Conservation (phyloP, 2,113 vertebrate species). For the Pseudonaja textilis region DNA sequence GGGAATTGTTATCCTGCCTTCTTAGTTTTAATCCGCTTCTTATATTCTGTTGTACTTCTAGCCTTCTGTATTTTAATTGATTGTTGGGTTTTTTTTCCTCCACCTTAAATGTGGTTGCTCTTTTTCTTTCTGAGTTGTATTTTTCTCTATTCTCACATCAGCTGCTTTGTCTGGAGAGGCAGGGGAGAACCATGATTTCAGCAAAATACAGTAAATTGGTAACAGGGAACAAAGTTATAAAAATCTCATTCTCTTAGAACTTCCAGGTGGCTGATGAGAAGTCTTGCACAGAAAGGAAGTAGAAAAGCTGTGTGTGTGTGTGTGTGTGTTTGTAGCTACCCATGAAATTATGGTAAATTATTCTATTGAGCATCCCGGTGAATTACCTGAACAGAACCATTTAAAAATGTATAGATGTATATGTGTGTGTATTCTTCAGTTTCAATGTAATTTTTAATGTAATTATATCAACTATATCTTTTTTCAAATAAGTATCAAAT, state of each 20-base stretch:
- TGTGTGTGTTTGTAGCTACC: neutral
- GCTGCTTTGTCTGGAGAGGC: neutral
- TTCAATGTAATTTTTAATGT: neutral
- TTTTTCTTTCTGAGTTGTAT: neutral
- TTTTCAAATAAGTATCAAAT: neutral
- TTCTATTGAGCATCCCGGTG: neutral
- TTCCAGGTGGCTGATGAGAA: neutral
- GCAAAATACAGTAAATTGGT: neutral
- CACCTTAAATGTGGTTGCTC: neutral
- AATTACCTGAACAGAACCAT: neutral
- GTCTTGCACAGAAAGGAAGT: neutral
- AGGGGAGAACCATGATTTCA: neutral
- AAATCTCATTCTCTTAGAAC: neutral
- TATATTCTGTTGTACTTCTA: neutral
- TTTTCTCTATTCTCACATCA: neutral
- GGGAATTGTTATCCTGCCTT: neutral
- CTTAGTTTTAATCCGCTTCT: neutral
- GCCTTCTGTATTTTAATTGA: neutral
- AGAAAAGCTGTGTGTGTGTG: neutral
- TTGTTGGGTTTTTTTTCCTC: neutral
- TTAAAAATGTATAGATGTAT: neutral
- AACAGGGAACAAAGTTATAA: neutral
- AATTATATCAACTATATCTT: neutral
- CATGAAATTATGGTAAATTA: neutral
- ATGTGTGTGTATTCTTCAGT: neutral